phyloP scores from a whole-genome alignment of 2,113 vertebrate genomes.

The Hemiprocne comata region DNA sequence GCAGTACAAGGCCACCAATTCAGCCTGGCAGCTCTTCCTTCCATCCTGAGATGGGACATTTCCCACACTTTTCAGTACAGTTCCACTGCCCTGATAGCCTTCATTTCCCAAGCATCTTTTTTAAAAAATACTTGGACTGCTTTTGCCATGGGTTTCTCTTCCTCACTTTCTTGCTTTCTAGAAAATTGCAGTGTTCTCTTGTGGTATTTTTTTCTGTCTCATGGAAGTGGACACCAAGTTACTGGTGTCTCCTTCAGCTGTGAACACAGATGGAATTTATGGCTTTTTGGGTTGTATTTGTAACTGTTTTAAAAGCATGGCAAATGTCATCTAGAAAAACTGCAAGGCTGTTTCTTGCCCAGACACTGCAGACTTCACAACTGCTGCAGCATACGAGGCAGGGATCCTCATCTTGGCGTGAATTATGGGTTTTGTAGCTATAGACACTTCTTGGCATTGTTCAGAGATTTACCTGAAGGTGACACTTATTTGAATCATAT shows the following conservation, averaged over 20 bases:
- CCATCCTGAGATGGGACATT: neutral
- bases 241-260: neutral
- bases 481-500: neutral
- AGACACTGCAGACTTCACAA: fast-evolving
- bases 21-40: neutral
- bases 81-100: neutral
- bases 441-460: neutral
- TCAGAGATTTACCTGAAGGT: neutral
- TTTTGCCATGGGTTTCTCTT: neutral
- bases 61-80: neutral
- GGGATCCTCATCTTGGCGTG: neutral
- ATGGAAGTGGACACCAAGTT: neutral
- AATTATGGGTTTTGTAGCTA: neutral
- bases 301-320: constrained; percentile 37
- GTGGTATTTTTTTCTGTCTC: neutral
- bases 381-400: neutral
- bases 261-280: constrained; percentile 44
- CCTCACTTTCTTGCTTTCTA: constrained; percentile 12
- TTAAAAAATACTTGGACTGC: neutral
- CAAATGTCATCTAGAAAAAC: constrained; percentile 13
- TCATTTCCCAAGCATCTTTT: neutral
- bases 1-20: neutral
- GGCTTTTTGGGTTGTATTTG: constrained; percentile 18
- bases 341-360: neutral
- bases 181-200: neutral